phyloP scores from a whole-genome alignment of 2,113 vertebrate species.

The Heliornis fulica region DNA sequence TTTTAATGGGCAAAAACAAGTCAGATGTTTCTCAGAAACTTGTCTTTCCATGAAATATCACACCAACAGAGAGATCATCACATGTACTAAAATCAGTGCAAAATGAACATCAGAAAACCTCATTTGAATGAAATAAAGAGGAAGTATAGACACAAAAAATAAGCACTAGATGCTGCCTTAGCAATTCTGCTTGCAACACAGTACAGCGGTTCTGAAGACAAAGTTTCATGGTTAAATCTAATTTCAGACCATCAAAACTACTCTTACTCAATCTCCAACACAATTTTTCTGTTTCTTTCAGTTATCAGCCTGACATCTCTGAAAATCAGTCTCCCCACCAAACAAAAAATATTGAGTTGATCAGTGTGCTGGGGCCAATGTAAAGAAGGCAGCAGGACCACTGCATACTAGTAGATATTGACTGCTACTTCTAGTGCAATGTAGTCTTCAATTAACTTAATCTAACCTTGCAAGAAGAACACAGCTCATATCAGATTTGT shows the following conservation, averaged over 20 bases:
- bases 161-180: not conserved
- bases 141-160: not conserved
- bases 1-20: not conserved
- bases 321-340: not conserved
- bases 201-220: not conserved
- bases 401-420: not conserved
- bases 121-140: not conserved
- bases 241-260: not conserved
- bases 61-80: not conserved
- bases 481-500: not conserved
- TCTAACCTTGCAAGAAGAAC: not conserved
- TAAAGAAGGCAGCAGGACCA: not conserved
- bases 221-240: not conserved
- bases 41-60: not conserved
- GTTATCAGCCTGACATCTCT: not conserved
- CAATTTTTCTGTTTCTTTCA: not conserved
- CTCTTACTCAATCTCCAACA: not conserved
- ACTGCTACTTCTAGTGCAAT: not conserved
- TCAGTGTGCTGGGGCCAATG: not conserved
- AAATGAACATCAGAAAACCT: not conserved
- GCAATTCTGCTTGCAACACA: not conserved
- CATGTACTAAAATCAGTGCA: not conserved
- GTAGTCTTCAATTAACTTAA: not conserved
- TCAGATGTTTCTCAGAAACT: not conserved
- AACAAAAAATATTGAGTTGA: not conserved